These are phyloP conservation scores for Choristoneura rosaceana DNA, from an alignment of 2,888 invertebrate species.

Conservation along the genomic window DNA sequence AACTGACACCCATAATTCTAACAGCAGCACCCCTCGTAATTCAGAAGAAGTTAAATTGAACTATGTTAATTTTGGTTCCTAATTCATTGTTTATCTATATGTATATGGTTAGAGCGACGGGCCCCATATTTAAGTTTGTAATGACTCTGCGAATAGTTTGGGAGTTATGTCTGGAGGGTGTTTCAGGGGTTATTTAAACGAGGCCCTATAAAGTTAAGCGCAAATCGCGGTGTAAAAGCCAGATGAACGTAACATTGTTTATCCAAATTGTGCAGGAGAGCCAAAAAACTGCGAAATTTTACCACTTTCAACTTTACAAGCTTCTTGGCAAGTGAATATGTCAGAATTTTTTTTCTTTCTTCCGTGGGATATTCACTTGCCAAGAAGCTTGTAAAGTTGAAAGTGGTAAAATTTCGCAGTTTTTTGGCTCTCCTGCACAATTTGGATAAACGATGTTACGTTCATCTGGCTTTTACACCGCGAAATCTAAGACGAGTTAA, in stretches of 20 bases:
- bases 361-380: too few species aligned
- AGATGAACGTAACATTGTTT: too few species aligned
- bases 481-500: neutral
- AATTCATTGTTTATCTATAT: neutral
- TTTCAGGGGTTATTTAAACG: slow-evolving; percentile 8
- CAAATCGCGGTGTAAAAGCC: neutral
- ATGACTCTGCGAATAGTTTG: slow-evolving; percentile 18
- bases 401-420: too few species aligned
- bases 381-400: too few species aligned
- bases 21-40: neutral
- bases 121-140: slow-evolving; percentile 12
- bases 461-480: too few species aligned
- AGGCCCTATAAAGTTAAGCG: slow-evolving; percentile 1
- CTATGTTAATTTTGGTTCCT: slow-evolving; percentile 7
- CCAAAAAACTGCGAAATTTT: too few species aligned
- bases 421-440: too few species aligned
- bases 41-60: slow-evolving; percentile 1
- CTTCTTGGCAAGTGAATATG: too few species aligned
- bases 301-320: too few species aligned
- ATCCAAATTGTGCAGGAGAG: too few species aligned
- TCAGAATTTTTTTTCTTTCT: too few species aligned
- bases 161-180: slow-evolving; percentile 9
- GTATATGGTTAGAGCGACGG: neutral
- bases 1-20: neutral
- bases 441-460: too few species aligned